phyloP scores from a whole-genome alignment of 1,140 invertebrate species.

The Drosophila takahashii region DNA sequence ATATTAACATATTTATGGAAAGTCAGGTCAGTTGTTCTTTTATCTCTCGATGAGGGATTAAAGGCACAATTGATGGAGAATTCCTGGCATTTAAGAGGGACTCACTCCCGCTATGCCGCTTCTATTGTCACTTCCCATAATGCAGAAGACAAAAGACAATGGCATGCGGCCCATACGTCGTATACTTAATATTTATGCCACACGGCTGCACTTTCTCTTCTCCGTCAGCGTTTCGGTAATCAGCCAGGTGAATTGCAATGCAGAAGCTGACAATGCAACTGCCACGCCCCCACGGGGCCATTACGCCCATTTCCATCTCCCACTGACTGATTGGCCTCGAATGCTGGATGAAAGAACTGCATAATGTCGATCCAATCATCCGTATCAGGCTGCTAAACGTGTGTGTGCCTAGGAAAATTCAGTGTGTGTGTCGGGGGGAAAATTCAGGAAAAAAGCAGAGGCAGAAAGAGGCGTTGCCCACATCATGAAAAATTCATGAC shows the following conservation, averaged over 20 bases:
- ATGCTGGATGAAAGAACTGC: conserved; percentile 26
- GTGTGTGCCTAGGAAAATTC: background rate
- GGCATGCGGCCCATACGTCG: background rate
- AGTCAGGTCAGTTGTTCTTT: too few species aligned
- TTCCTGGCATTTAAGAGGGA: background rate
- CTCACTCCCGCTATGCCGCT: background rate
- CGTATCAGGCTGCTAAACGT: conserved; percentile 9
- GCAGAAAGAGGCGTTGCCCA: conserved; percentile 8
- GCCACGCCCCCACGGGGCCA: background rate
- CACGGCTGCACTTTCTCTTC: conserved; percentile 9
- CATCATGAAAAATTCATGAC: conserved; percentile 49
- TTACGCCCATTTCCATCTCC: background rate
- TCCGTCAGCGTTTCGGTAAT: conserved; percentile 31
- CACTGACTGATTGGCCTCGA: conserved; percentile 41
- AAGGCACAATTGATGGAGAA: background rate
- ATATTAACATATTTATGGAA: too few species aligned
- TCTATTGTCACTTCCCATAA: conserved; percentile 12
- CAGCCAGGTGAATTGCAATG: conserved; percentile 21
- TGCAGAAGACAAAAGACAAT: background rate
- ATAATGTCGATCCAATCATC: conserved; percentile 45
- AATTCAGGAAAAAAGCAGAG: conserved; percentile 3
- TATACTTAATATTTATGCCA: conserved; percentile 32
- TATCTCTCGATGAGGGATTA: conserved; percentile 1
- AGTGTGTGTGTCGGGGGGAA: background rate
- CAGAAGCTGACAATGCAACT: conserved; percentile 37